Evolutionary conservation across 2,113 vertebrate genomes (phyloP).

Genomic region (Rafetus swinhoei): DNA sequence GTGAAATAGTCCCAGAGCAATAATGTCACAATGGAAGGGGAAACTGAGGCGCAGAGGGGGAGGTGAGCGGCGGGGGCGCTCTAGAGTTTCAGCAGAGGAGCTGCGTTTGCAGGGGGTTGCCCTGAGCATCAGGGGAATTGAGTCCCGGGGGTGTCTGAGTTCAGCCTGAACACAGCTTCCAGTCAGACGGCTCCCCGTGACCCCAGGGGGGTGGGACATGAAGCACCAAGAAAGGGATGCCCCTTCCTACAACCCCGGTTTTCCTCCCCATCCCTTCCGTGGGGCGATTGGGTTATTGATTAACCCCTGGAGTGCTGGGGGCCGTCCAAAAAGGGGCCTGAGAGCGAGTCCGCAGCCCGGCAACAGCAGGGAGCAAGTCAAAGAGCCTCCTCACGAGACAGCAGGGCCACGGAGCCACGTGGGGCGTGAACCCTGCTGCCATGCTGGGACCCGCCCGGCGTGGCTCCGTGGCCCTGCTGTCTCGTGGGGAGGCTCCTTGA

Average conservation of each 20-base stretch:
- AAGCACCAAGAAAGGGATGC: neutral
- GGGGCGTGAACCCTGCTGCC: neutral
- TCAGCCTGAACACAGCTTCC: neutral
- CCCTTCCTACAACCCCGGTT: neutral
- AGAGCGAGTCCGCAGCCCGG: no score
- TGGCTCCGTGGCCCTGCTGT: neutral
- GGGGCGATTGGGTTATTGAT: neutral
- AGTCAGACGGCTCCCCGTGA: neutral
- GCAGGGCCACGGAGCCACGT: no score
- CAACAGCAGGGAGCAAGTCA: no score
- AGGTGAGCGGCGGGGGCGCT: neutral
- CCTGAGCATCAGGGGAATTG: neutral
- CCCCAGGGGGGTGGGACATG: neutral
- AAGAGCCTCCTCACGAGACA: no score
- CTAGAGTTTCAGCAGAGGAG: neutral
- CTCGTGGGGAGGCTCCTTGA: neutral
- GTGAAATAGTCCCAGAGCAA: neutral
- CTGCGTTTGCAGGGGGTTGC: neutral
- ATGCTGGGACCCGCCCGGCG: no score
- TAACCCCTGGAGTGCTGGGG: neutral
- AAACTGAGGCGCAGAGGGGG: neutral
- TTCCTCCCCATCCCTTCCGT: neutral
- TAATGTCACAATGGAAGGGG: fast-evolving
- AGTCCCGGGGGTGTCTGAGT: neutral
- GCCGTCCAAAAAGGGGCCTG: no score